These are phyloP conservation scores for Cydia strobilella DNA, from an alignment of 1,140 invertebrate genomes.

Conservation along the genomic window DNA sequence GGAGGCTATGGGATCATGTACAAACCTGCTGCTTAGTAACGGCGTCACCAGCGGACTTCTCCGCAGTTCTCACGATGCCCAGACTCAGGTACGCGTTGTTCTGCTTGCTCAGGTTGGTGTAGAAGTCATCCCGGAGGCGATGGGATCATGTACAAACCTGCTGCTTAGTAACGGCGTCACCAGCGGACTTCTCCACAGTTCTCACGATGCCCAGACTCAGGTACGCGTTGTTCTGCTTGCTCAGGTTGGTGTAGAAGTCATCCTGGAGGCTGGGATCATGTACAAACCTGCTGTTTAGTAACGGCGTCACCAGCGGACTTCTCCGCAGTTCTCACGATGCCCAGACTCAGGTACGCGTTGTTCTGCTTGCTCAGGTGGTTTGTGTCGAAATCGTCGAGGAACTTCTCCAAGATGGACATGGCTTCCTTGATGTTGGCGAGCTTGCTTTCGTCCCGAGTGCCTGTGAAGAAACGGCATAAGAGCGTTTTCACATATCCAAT, in stretches of 20 bases:
- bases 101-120: too few species aligned
- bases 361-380: constrained; percentile 82
- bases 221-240: too few species aligned
- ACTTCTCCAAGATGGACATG: constrained; percentile 83
- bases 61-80: constrained; percentile 45
- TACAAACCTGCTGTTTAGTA: constrained; percentile 60
- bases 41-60: too few species aligned
- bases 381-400: constrained; percentile 83
- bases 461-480: constrained; percentile 55
- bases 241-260: too few species aligned
- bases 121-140: too few species aligned
- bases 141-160: too few species aligned
- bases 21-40: too few species aligned
- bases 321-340: constrained; percentile 50
- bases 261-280: too few species aligned
- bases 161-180: too few species aligned
- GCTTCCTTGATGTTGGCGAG: constrained; percentile 84
- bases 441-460: constrained; percentile 84
- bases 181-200: too few species aligned
- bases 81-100: not conserved
- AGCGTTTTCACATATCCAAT: too few species aligned
- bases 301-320: constrained; percentile 44
- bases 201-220: constrained; percentile 41
- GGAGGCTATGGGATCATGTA: too few species aligned
- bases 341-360: constrained; percentile 81